phyloP scores from a whole-genome alignment of 1,140 invertebrate species.

The Nixonia krombeini region DNA sequence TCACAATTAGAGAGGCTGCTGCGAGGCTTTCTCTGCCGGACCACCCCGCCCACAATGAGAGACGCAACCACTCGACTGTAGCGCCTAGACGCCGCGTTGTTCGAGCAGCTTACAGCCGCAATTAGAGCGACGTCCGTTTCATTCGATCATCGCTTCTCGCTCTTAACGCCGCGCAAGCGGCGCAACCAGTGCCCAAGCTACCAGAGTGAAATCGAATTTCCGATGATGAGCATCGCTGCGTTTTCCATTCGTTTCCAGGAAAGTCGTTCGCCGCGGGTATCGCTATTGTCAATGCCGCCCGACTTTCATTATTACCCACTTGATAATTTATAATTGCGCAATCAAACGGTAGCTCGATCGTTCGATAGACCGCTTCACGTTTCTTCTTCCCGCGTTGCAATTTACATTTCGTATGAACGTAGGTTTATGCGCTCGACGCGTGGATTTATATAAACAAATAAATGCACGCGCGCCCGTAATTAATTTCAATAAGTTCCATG shows the following conservation, averaged over 20 bases:
- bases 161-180: conserved; percentile 39
- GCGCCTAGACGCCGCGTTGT: conserved; percentile 16
- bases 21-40: conserved; percentile 46
- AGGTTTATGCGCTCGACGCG: too few species aligned
- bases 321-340: too few species aligned
- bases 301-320: not conserved
- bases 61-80: conserved; percentile 15
- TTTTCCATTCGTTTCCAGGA: conserved; percentile 34
- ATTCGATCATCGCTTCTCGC: conserved; percentile 36
- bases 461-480: too few species aligned
- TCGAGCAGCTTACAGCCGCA: conserved; percentile 22
- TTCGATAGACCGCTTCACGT: too few species aligned
- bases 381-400: too few species aligned
- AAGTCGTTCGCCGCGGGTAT: too few species aligned
- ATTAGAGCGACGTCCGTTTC: conserved; percentile 40
- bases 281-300: conserved; percentile 10
- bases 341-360: too few species aligned
- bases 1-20: conserved; percentile 50
- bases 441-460: too few species aligned
- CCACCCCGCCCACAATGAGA: conserved; percentile 49
- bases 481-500: too few species aligned
- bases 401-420: too few species aligned
- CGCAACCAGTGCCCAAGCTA: too few species aligned
- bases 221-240: conserved; percentile 30
- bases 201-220: conserved; percentile 42